Evolutionary conservation across 2,888 invertebrate genomes (phyloP).

Genomic region (Gandaritis pyraliata): DNA sequence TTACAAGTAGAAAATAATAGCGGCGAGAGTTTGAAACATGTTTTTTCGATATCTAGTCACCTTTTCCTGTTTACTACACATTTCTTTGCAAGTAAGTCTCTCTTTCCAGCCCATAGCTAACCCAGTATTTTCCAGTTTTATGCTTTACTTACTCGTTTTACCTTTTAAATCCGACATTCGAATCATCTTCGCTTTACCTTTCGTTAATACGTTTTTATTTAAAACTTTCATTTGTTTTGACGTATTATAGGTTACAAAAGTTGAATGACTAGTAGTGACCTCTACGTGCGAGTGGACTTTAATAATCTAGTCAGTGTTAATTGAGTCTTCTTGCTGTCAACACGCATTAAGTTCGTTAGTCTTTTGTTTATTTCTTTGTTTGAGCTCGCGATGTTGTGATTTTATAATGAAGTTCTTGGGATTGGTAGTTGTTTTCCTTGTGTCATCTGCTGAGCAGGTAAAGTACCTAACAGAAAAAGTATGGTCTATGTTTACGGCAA

Average conservation of each 20-base stretch:
- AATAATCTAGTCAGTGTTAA: slow-evolving; percentile 11
- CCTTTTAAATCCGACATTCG: too few relatives aligned
- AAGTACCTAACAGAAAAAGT: too few relatives aligned
- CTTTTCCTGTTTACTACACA: slow-evolving; percentile 43
- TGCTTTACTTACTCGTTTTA: neutral
- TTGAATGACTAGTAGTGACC: neutral
- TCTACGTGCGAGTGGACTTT: neutral
- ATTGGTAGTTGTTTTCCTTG: slow-evolving; percentile 30
- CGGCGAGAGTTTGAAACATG: slow-evolving; percentile 26
- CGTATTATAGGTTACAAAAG: slow-evolving; percentile 1
- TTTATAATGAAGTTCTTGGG: slow-evolving; percentile 18
- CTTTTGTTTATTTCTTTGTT: slow-evolving; percentile 21
- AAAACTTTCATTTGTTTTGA: too few relatives aligned
- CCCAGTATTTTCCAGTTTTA: too few relatives aligned
- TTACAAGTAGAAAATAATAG: slow-evolving; percentile 10
- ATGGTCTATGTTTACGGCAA: too few relatives aligned
- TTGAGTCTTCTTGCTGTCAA: slow-evolving; percentile 7
- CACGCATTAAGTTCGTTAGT: slow-evolving; percentile 6
- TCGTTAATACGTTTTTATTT: too few relatives aligned
- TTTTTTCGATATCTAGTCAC: slow-evolving; percentile 34
- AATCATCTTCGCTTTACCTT: too few relatives aligned
- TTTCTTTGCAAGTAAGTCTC: slow-evolving; percentile 52
- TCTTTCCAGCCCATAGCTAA: neutral
- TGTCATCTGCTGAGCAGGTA: slow-evolving; percentile 34
- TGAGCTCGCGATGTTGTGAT: slow-evolving; percentile 6